phyloP scores from a whole-genome alignment of 2,113 vertebrate genomes.

The Lates calcarifer region DNA sequence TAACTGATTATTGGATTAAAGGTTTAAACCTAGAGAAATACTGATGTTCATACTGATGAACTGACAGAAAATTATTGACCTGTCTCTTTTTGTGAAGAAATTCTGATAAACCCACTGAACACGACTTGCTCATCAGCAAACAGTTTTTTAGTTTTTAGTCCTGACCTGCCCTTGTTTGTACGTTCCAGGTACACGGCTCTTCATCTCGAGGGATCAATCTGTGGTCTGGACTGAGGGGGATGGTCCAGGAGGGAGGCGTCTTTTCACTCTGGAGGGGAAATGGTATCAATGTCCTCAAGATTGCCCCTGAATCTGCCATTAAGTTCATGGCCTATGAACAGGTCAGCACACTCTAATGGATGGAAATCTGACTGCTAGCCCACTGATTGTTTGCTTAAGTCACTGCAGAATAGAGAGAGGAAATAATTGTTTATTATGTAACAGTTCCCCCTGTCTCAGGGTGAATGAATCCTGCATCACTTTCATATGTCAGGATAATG shows the following conservation, averaged over 20 bases:
- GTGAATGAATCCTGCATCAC: background rate
- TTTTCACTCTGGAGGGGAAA: constrained; percentile 85
- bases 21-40: too few species aligned
- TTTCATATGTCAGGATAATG: background rate
- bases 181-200: constrained; percentile 88
- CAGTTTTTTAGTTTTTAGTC: too few species aligned
- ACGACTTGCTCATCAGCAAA: too few species aligned
- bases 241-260: constrained; percentile 92
- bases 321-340: constrained; percentile 98
- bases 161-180: constrained; percentile 14
- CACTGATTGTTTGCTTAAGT: background rate
- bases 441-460: background rate
- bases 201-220: constrained; percentile 87
- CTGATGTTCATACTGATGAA: too few species aligned
- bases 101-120: too few species aligned
- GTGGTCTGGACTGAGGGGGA: constrained; percentile 85
- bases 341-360: constrained; percentile 77
- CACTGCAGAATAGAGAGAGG: background rate
- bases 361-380: background rate
- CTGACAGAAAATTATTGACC: too few species aligned
- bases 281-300: constrained; percentile 87
- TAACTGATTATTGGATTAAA: too few species aligned
- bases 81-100: too few species aligned
- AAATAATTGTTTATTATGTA: background rate
- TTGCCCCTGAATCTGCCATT: constrained; percentile 95